Base-by-base conservation (phyloP, 2,113 vertebrate species). In the Ameiurus melas region DNA sequence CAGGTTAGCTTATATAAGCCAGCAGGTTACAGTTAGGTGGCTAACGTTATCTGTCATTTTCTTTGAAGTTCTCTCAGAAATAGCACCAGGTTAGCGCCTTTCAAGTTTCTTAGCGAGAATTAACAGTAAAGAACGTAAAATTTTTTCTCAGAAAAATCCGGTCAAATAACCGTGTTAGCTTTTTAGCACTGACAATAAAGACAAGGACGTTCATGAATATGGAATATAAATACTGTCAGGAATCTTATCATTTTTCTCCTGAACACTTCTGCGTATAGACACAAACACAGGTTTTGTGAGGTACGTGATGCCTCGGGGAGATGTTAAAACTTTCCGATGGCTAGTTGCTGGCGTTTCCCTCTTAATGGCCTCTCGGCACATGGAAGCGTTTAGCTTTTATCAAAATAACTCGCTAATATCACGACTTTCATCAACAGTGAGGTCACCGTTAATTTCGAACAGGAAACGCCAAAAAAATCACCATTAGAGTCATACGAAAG, bases 331-430 rank as follows among this genome's bases (percentile, higher is more conserved):
- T 80, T 89, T 89, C 86, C 51, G 90, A 93, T 90, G 83, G 90
- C 91, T 88, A 85, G 87, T 91, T 92, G 91, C 91, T 89, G 90
- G 85, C 85, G 81, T 89, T 84, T 84, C 57, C 62, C 87, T 86
- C 83, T 82, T 81, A 91, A 93, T 92, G 91, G 89, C 92, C 90
- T 91, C 84, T 93, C 75, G 85, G 91, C 90, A 91, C 90, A 92
- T 83, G 92, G 94, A 93, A 94, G 92, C 92, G 94, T 94, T 94
- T 95, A 95, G 80, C 90, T 90, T 92, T 94, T 92, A 93, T 94
- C 91, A 92, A 93, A 94, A 93, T 91, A 90, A 82, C 90, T 68
- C 84, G 14, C 85, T 94, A 94, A 95, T 93, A 93, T 94, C 93
- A 92, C 85, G 55, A 71, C 89, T 90, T 93, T 92, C 90, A 93